These are phyloP conservation scores for Caranx melampygus DNA, from an alignment of 2,113 vertebrate genomes.

Conservation along the genomic window DNA sequence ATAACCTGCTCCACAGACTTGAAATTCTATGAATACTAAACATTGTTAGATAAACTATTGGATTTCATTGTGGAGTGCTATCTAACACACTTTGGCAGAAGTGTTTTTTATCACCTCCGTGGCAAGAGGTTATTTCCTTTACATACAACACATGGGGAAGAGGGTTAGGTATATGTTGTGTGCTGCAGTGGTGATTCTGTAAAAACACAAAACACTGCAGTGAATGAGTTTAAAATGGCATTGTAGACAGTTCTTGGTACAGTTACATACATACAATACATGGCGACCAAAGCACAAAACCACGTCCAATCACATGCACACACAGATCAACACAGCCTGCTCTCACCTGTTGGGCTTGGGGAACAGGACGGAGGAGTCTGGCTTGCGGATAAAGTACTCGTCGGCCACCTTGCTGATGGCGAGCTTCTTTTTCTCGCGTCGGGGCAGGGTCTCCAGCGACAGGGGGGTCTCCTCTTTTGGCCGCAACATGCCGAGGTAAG, in stretches of 20 bases:
- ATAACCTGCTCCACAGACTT: constrained; percentile 16
- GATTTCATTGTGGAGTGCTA: background rate
- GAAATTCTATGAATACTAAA: constrained; percentile 23
- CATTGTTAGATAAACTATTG: background rate
- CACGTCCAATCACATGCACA: background rate
- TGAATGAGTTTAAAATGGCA: no score
- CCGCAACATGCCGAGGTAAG: constrained; percentile 86
- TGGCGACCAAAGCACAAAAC: no score
- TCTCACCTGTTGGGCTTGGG: constrained; percentile 86
- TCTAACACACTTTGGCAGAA: background rate
- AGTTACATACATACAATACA: no score
- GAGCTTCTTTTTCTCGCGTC: constrained; percentile 69
- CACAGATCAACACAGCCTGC: background rate
- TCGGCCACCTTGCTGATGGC: constrained; percentile 82
- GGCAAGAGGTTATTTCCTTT: background rate
- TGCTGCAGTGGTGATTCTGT: background rate
- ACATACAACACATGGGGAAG: no score
- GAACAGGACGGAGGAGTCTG: constrained; percentile 86
- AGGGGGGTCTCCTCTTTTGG: constrained; percentile 87
- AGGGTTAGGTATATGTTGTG: background rate
- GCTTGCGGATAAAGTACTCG: constrained; percentile 93
- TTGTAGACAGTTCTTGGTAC: no score
- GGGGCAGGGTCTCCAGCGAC: constrained; percentile 70
- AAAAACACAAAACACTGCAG: background rate
- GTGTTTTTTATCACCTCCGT: background rate